These are phyloP conservation scores for Venustoraphidia nigricollis DNA, from an alignment of 2,888 invertebrate species.

Conservation along the genomic window DNA sequence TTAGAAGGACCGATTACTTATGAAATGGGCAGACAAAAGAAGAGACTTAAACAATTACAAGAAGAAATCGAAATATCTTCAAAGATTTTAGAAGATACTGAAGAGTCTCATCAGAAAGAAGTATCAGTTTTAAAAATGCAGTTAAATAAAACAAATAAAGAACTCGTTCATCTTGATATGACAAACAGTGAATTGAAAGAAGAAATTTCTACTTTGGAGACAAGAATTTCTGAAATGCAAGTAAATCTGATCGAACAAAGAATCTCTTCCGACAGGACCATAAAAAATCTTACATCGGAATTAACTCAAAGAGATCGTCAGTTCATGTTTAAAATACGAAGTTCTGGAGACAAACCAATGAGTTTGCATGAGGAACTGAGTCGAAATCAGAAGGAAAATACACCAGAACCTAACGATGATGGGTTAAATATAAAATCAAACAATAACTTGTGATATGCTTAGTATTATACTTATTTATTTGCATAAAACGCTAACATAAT, in stretches of 20 bases:
- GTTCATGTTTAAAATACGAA: constrained; percentile 1
- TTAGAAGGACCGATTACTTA: constrained; percentile 21
- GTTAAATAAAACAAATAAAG: constrained; percentile 35
- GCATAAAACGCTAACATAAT: too few relatives aligned
- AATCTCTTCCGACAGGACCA: constrained; percentile 5
- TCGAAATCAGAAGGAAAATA: too few relatives aligned
- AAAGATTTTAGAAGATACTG: constrained; percentile 31
- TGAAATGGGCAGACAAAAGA: constrained; percentile 25
- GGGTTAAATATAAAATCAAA: too few relatives aligned
- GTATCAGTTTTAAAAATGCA: constrained; percentile 34
- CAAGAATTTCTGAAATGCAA: constrained; percentile 9
- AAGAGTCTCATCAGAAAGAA: constrained; percentile 30
- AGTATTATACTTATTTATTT: too few relatives aligned
- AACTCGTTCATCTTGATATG: constrained; percentile 46
- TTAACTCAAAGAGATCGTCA: constrained; percentile 3
- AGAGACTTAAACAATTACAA: constrained; percentile 27
- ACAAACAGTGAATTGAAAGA: constrained; percentile 52
- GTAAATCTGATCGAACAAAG: constrained; percentile 4
- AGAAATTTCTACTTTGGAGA: constrained; percentile 31
- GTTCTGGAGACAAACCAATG: neutral
- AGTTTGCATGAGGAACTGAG: too few relatives aligned
- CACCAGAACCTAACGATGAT: too few relatives aligned
- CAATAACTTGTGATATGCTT: too few relatives aligned
- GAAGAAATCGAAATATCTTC: constrained; percentile 33
- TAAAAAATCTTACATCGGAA: constrained; percentile 5